A percentile compares a stretch with the other conserved stretches of the same genome.
Conservation (phyloP, 2,113 vertebrate genomes). For the Ageneiosus marmoratus region DNA sequence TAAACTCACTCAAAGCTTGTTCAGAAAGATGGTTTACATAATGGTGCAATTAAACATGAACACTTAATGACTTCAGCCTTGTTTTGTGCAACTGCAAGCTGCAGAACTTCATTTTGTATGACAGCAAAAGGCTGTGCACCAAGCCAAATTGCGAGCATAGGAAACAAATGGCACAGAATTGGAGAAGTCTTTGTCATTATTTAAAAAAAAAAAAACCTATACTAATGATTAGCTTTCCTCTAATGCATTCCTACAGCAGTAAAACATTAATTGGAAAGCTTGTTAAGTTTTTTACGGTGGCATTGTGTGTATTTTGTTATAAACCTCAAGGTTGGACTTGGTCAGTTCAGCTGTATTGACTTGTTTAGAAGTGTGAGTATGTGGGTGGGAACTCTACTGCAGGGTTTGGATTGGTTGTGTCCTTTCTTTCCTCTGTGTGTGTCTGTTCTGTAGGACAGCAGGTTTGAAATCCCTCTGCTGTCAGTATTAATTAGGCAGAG, state of each 20-base stretch:
- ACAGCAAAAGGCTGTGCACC: background rate
- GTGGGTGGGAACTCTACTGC: background rate
- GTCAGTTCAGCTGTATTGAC: background rate
- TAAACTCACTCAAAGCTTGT: background rate
- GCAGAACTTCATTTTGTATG: background rate
- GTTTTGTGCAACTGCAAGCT: background rate
- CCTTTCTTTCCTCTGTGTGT: background rate
- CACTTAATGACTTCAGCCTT: background rate
- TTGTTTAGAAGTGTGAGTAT: conserved; percentile 24
- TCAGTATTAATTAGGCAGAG: conserved; percentile 66
- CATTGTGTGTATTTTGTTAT: conserved; percentile 68
- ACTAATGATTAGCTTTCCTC: conserved; percentile 54
- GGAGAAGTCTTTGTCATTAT: background rate
- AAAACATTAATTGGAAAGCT: conserved; percentile 67
- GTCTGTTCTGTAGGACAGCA: background rate
- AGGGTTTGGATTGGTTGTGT: background rate
- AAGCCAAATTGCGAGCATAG: background rate
- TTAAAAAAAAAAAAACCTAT: background rate
- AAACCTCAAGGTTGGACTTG: conserved; percentile 31
- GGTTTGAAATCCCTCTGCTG: conserved; percentile 43
- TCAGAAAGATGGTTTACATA: background rate
- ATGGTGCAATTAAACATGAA: background rate
- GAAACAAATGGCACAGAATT: background rate
- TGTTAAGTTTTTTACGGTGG: conserved; percentile 69
- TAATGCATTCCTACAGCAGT: conserved; percentile 59